These are phyloP conservation scores for Plagodis pulveraria DNA, from an alignment of 2,888 invertebrate species.

Conservation along the genomic window DNA sequence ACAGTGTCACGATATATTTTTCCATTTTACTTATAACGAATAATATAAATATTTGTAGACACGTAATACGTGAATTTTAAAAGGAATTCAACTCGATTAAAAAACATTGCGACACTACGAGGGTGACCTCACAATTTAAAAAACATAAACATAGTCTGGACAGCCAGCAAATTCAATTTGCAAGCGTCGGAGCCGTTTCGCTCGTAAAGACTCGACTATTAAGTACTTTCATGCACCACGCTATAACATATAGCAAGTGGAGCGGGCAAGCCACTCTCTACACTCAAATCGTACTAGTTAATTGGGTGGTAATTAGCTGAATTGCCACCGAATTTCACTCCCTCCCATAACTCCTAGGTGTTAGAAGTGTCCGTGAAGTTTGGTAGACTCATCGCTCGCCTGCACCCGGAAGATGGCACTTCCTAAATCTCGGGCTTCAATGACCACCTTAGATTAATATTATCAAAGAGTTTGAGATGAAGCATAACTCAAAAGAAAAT, in stretches of 20 bases:
- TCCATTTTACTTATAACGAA: too few species aligned
- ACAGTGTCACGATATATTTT: conserved; percentile 1
- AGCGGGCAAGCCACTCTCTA: conserved; percentile 81
- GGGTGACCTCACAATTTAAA: conserved; percentile 27
- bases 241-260: conserved; percentile 82
- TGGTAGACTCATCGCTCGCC: conserved; percentile 16
- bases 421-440: conserved; percentile 40
- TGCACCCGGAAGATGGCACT: conserved; percentile 45
- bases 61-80: conserved; percentile 11
- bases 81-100: conserved; percentile 20
- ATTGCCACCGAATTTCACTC: conserved; percentile 70
- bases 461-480: conserved; percentile 38
- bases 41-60: neutral
- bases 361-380: conserved; percentile 25
- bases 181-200: conserved; percentile 53
- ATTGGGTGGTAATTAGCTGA: conserved; percentile 74
- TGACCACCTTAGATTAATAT: conserved; percentile 38
- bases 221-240: conserved; percentile 76
- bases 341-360: conserved; percentile 48
- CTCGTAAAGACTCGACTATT: conserved; percentile 62
- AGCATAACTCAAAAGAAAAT: conserved; percentile 34
- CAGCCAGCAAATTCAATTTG: conserved; percentile 51
- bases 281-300: conserved; percentile 76
- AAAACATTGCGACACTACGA: conserved; percentile 18
- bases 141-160: conserved; percentile 43